Evolutionary conservation across 2,888 invertebrate species (phyloP).

Genomic region (Erebia ligea): DNA sequence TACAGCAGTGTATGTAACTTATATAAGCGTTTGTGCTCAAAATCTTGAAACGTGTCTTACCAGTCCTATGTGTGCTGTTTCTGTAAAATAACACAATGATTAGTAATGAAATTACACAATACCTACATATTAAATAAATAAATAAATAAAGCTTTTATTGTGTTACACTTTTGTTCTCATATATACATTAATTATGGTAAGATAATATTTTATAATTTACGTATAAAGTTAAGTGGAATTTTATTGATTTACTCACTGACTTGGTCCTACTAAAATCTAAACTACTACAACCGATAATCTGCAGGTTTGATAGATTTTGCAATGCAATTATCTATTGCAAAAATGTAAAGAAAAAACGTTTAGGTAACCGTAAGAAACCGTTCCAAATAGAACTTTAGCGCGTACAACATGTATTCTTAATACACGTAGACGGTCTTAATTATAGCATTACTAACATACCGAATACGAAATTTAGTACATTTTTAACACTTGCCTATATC

Average conservation of each 20-base stretch:
- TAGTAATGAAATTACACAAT: not conserved
- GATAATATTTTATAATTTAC: too few relatives aligned
- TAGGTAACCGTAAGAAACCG: not conserved
- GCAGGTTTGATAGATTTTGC: not conserved
- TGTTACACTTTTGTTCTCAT: too few relatives aligned
- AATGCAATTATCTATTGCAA: not conserved
- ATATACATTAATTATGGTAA: too few relatives aligned
- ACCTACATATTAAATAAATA: too few relatives aligned
- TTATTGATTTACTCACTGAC: not conserved
- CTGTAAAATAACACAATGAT: conserved; percentile 13
- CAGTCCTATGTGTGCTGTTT: conserved; percentile 34
- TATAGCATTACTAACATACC: conserved; percentile 12
- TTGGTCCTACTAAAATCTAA: not conserved
- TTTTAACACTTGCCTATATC: conserved; percentile 3
- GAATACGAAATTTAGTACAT: conserved; percentile 13
- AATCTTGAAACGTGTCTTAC: conserved; percentile 50
- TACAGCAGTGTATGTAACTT: conserved; percentile 47
- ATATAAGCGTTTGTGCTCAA: conserved; percentile 45
- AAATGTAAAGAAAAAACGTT: not conserved
- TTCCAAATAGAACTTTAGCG: not conserved
- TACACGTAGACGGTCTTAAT: conserved; percentile 7
- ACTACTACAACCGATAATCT: not conserved
- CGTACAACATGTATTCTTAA: conserved; percentile 15
- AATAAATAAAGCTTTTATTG: too few relatives aligned
- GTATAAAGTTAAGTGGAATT: not conserved